Percentiles rank a stretch among this genome's conserved stretches.
Conservation (phyloP, 1,140 invertebrate species). For the Hetaerina americana region DNA sequence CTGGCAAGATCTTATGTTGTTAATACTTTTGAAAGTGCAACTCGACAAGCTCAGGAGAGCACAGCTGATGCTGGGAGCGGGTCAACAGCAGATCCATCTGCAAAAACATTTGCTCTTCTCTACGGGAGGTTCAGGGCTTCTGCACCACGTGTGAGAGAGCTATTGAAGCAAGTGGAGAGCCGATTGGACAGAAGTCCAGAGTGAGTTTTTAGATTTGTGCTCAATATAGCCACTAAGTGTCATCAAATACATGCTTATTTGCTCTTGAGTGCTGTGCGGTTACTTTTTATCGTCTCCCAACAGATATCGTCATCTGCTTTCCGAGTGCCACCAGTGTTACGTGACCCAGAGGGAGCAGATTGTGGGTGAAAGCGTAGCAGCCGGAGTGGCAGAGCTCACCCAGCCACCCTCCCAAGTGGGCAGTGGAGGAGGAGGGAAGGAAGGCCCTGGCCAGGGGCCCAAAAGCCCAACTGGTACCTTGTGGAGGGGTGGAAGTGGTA, state of each 20-base stretch:
- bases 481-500: neutral
- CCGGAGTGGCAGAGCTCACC: slow-evolving; percentile 57
- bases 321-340: slow-evolving; percentile 78
- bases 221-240: neutral
- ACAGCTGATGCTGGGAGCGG: slow-evolving; percentile 33
- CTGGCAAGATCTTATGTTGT: slow-evolving; percentile 63
- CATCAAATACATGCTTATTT: neutral
- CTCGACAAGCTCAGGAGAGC: slow-evolving; percentile 47
- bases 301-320: slow-evolving; percentile 60
- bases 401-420: slow-evolving; percentile 33
- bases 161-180: slow-evolving; percentile 70
- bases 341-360: slow-evolving; percentile 59
- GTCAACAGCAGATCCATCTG: slow-evolving; percentile 29
- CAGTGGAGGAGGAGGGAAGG: neutral
- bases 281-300: neutral
- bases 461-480: neutral
- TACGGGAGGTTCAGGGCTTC: slow-evolving; percentile 90
- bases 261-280: neutral
- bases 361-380: slow-evolving; percentile 58
- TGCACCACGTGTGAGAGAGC: slow-evolving; percentile 63
- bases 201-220: slow-evolving; percentile 34
- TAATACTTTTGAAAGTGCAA: slow-evolving; percentile 58
- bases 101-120: slow-evolving; percentile 76
- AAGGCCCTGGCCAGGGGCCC: no score
- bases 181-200: slow-evolving; percentile 52